Evolutionary conservation across 2,797 vertebrate species (phyloP).

Genomic region (Betta splendens): DNA sequence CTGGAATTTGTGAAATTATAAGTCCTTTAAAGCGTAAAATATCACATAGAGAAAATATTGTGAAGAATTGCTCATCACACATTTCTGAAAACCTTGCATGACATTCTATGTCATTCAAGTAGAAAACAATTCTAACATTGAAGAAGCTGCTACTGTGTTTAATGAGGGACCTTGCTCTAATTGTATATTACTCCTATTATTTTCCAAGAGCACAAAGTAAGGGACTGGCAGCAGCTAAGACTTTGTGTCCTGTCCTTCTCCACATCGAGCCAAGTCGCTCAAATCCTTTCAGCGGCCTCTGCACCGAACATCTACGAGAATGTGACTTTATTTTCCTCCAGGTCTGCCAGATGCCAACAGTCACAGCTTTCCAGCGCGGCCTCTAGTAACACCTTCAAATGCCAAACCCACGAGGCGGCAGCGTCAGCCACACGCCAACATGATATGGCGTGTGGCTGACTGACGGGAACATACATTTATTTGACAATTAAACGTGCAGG

Average conservation of each 20-base stretch:
- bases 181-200: too few species aligned
- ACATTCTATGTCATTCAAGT: too few species aligned
- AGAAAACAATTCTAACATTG: too few species aligned
- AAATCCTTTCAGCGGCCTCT: constrained; percentile 50
- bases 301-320: constrained; percentile 35
- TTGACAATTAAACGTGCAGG: constrained; percentile 65
- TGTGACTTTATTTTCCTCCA: constrained; percentile 32
- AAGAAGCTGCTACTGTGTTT: too few species aligned
- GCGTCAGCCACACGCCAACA: constrained; percentile 29
- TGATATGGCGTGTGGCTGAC: constrained; percentile 38
- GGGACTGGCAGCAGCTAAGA: background rate
- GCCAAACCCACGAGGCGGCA: constrained; percentile 46
- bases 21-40: background rate
- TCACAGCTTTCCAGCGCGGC: constrained; percentile 32
- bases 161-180: too few species aligned
- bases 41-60: too few species aligned
- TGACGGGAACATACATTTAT: constrained; percentile 68
- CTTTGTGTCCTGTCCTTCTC: constrained; percentile 12
- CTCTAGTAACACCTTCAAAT: constrained; percentile 61
- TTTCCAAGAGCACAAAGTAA: constrained; percentile 1
- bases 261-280: constrained; percentile 21
- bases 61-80: too few species aligned
- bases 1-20: too few species aligned
- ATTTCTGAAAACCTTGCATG: too few species aligned
- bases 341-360: constrained; percentile 33